A percentile compares a stretch with the other conserved stretches of the same genome.
Evolutionary conservation across 2,113 vertebrate species (phyloP).

Genomic region (Regulus satrapa): DNA sequence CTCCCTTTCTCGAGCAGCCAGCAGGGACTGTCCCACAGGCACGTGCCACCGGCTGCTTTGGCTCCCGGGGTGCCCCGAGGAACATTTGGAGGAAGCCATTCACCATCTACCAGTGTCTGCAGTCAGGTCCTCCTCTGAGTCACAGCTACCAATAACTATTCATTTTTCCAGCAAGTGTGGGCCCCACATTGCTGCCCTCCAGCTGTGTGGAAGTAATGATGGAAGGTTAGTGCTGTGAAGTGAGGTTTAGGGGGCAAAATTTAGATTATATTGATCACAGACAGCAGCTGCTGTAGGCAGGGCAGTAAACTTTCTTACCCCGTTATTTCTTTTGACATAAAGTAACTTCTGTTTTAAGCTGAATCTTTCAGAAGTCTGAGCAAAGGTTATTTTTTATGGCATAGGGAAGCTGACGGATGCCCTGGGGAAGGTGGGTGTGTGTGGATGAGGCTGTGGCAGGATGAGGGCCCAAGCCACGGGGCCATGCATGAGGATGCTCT

Average conservation of each 20-base stretch:
- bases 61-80: not conserved
- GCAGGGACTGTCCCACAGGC: not conserved
- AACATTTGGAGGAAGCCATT: not conserved
- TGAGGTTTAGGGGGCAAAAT: not conserved
- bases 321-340: not conserved
- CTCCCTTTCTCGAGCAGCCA: not conserved
- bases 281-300: not conserved
- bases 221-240: not conserved
- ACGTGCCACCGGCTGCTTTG: accelerated
- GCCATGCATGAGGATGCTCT: not conserved
- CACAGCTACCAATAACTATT: not conserved
- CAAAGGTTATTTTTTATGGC: not conserved
- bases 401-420: accelerated
- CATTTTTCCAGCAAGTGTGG: not conserved
- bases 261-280: not conserved
- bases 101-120: not conserved
- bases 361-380: not conserved
- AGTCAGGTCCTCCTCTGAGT: not conserved
- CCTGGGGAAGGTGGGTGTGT: not conserved
- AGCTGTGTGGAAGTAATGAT: not conserved
- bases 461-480: accelerated
- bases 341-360: not conserved
- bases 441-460: not conserved
- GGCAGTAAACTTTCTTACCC: not conserved
- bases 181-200: accelerated